Conservation (phyloP, 2,888 invertebrate genomes). For the Drosophila mayaguana region DNA sequence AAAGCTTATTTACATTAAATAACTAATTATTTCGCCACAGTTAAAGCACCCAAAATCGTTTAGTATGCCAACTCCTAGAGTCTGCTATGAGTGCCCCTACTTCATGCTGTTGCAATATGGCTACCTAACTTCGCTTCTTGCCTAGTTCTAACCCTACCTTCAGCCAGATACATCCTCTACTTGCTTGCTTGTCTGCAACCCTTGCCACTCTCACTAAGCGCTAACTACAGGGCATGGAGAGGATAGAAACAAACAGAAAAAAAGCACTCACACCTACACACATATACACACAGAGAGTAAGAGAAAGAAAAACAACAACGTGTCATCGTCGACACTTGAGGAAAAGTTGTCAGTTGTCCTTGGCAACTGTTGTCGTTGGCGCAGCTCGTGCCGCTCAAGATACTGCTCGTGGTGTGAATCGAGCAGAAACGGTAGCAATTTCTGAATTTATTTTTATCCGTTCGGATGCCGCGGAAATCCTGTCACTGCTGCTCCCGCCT, state of each 20-base stretch:
- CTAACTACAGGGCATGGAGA: constrained; percentile 3
- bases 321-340: constrained; percentile 68
- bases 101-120: neutral
- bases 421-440: constrained; percentile 75
- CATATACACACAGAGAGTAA: neutral
- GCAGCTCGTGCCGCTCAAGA: constrained; percentile 3
- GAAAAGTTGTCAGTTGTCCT: constrained; percentile 67
- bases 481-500: constrained; percentile 42
- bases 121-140: too few relatives aligned
- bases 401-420: constrained; percentile 23
- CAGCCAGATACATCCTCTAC: too few relatives aligned
- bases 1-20: too few relatives aligned
- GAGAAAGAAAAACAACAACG: constrained; percentile 23
- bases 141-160: neutral
- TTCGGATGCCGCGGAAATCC: constrained; percentile 80
- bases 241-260: constrained; percentile 9
- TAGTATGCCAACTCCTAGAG: neutral
- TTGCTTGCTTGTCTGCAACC: neutral
- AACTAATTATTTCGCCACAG: too few relatives aligned
- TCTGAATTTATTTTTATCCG: constrained; percentile 80
- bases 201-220: neutral
- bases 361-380: constrained; percentile 32
- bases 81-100: too few relatives aligned
- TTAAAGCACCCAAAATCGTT: too few relatives aligned
- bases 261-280: neutral